Evolutionary conservation across 2,113 vertebrate genomes (phyloP), one percentile per base, ranked within the genome.

Genomic region (Gadus chalcogrammus): DNA sequence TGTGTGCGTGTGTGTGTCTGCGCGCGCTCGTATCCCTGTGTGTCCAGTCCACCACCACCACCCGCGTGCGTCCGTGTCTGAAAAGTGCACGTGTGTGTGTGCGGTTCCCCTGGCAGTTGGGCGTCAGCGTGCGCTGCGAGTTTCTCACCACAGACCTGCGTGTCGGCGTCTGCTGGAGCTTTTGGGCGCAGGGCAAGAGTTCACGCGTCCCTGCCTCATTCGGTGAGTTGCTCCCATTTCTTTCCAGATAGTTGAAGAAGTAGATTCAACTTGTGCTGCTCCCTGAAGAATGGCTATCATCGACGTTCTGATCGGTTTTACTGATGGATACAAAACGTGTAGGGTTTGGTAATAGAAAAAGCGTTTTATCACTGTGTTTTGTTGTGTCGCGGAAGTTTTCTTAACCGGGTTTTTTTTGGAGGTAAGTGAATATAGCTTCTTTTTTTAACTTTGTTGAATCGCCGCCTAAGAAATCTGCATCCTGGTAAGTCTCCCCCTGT

Each of bases 141-240:
- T 82, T 81, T 84, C 64, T 82, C 83, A 82, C 81, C 86, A 77
- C 82, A 79, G 76, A 85, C 85, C 84, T 84, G 67, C 71, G 79
- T 70, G 85, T 85, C 82, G 71, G 80, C 66, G 82, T 85, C 82
- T 83, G 87, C 73, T 64, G 31, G 31, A 35, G 31, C 31, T 5
- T 35, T 35, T 35, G 6, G 31, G 31, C n/a, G 60, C 73, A 65
- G 89, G 85, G 84, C 88, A 85, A 89, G 82, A 90, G 90, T 92
- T 91, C 88, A 90, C 76, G 69, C 76, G 72, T 81, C 69, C 67
- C 81, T 79, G 18, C 17, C 77, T 65, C 72, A 75, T 78, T 67
- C 52, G 61, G 35, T 52, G 20, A 63, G 31, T 35, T 35, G 31
- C 31, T 5, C 31, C 31, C 31, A 67, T 55, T 67, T 61, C 9